Evolutionary conservation across 2,888 invertebrate genomes (phyloP), one percentile per base, ranked within the genome.

Genomic region (Thumatha senex): DNA sequence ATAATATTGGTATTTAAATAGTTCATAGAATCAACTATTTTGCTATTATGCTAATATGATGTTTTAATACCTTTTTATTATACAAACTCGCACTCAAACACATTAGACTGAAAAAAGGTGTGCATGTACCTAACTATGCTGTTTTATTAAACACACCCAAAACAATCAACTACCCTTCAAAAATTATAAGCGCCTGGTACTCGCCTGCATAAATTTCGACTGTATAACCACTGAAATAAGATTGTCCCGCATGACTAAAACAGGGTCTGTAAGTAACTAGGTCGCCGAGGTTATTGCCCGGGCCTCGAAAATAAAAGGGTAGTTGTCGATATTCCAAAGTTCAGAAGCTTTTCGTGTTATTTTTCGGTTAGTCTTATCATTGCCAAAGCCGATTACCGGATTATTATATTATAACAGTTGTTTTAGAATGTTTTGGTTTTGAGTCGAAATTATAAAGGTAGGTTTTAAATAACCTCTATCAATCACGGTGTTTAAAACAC

Each of bases 251-350:
- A 58, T 49, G 54, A 53, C 40, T 48, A 54, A 45, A 47, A 41
- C 33, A 24, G 45, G 48, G 36, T 15, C 47, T 18, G 48, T 40
- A 49, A 40, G 55, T 57, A 72, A 70, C 56, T 72, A 51, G 72
- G 72, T 72, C 72, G 48, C 45, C 33, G 67, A 67, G 73, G 73
- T 72, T 63, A 67, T 67, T 67, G 73, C 48, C 73, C 71, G 69
- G 58, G 67, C 58, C 57, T 55, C 69, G 56, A 68, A 14, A 68
- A 63, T 67, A 70, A 72, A 31, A 72, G 72, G 73, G 73, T 71
- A 68, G 61, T 58, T 63, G 63, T 65, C 67, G 61, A 71, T 68
- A 72, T 67, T 58, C 54, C 43, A 67, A 70, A 66, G 61, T 68
- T 70, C 58, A 63, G 63, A 64, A 63, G 55, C 56, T 46, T 61